Conservation (phyloP, 1,140 invertebrate species). For the Pissodes strobi region DNA sequence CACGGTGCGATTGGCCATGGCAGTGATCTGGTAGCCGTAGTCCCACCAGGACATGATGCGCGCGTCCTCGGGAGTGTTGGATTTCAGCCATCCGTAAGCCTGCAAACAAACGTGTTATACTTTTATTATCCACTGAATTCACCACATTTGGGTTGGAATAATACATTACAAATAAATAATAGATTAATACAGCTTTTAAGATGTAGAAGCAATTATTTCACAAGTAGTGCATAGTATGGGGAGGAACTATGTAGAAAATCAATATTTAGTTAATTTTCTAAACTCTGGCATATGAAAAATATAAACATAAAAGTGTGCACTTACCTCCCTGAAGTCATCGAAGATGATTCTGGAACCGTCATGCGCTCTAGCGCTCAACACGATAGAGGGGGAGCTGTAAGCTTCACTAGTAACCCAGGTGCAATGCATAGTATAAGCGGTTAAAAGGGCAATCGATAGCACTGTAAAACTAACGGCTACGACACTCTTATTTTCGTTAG, state of each 20-base stretch:
- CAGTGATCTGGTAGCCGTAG: constrained; percentile 99
- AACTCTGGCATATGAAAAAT: no score
- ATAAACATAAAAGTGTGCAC: no score
- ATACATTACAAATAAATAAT: no score
- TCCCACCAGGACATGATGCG: constrained; percentile 99
- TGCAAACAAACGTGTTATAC: no score
- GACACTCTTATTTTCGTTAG: constrained; percentile 2
- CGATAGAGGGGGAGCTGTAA: constrained; percentile 96
- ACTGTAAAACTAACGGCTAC: constrained; percentile 76
- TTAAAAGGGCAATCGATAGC: constrained; percentile 82
- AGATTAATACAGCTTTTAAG: no score
- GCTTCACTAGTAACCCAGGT: constrained; percentile 99
- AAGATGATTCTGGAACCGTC: constrained; percentile 96
- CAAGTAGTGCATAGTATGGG: no score
- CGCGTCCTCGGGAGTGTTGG: constrained; percentile 94
- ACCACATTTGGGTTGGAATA: no score
- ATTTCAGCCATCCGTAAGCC: constrained; percentile 96
- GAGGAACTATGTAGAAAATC: no score
- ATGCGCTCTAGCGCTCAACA: constrained; percentile 90
- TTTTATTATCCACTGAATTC: no score
- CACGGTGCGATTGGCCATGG: constrained; percentile 98
- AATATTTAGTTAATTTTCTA: no score
- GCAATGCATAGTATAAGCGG: constrained; percentile 94
- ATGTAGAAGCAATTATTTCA: no score
- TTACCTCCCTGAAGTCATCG: constrained; percentile 92